Percentiles rank a stretch among this genome's conserved stretches.
These are phyloP conservation scores for Goniozus legneri DNA, from an alignment of 1,140 invertebrate species.

Conservation along the genomic window DNA sequence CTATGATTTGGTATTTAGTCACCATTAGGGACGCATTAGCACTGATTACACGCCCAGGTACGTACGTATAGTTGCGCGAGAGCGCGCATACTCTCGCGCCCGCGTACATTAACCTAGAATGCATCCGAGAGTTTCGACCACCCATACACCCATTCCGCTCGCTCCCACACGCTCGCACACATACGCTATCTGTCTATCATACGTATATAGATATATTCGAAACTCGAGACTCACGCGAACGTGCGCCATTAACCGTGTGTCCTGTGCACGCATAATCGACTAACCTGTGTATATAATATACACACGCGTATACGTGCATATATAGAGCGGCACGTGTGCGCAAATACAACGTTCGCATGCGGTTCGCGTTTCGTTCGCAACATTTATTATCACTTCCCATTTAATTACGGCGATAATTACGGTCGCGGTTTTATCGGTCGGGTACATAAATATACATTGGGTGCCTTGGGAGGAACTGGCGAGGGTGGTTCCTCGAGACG, in stretches of 20 bases:
- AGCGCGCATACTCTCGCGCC: constrained; percentile 10
- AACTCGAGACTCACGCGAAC: not conserved
- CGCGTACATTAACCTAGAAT: constrained; percentile 32
- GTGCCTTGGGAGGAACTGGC: no score
- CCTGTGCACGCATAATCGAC: no score
- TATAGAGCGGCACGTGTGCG: not conserved
- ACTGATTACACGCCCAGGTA: constrained; percentile 46
- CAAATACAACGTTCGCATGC: not conserved
- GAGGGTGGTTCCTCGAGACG: no score
- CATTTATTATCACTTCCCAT: not conserved
- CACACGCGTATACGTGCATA: not conserved
- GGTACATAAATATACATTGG: no score
- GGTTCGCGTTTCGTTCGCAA: not conserved
- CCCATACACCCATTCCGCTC: not conserved
- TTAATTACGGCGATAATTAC: not conserved
- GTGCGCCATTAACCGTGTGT: no score
- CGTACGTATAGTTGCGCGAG: constrained; percentile 20
- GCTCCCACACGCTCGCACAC: not conserved
- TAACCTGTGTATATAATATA: no score
- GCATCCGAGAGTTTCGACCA: no score
- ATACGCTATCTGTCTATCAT: not conserved
- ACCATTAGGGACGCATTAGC: constrained; percentile 51
- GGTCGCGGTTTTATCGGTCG: no score
- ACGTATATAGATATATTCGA: not conserved
- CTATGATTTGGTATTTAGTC: constrained; percentile 52